These are phyloP conservation scores for Henricia sp. DNA, from an alignment of 53 echinoderm and acorn worm genomes.

Conservation along the genomic window DNA sequence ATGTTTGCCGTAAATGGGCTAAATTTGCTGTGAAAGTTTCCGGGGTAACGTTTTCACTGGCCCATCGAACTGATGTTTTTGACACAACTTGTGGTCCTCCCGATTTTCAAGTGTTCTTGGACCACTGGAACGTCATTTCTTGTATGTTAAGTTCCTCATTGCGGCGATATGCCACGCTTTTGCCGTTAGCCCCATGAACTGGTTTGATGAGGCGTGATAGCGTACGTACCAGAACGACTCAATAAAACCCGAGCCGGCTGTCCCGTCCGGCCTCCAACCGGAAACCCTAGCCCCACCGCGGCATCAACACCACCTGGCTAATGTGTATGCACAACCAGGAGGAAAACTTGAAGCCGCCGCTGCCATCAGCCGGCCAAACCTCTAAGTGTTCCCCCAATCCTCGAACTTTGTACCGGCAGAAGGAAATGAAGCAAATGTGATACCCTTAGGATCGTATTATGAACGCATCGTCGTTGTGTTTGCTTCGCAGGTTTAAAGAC, in stretches of 20 bases:
- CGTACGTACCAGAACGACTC: background rate
- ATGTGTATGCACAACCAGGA: slow-evolving; percentile 45
- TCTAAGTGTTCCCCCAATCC: slow-evolving; percentile 43
- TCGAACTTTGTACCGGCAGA: slow-evolving; percentile 35
- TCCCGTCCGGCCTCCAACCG: background rate
- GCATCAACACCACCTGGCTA: slow-evolving; percentile 37
- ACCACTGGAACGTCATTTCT: too few species aligned
- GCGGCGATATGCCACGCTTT: background rate
- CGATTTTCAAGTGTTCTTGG: background rate
- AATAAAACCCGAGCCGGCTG: background rate
- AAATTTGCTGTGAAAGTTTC: too few species aligned
- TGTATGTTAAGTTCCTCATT: background rate
- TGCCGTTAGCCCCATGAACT: background rate
- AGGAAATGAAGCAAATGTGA: slow-evolving; percentile 47
- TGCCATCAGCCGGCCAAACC: slow-evolving; percentile 44
- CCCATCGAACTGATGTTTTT: too few species aligned
- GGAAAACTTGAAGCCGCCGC: slow-evolving; percentile 26
- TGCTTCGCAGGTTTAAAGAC: background rate
- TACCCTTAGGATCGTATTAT: slow-evolving; percentile 18
- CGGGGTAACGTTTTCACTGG: too few species aligned
- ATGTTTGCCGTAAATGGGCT: too few species aligned
- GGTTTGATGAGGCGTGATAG: slow-evolving; percentile 26
- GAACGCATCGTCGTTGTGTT: background rate
- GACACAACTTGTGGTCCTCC: too few species aligned
- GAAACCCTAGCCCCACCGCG: background rate